A percentile compares a stretch with the other conserved stretches of the same genome.
Conservation (phyloP, 2,888 invertebrate species). For the Drosophila subsilvestris region DNA sequence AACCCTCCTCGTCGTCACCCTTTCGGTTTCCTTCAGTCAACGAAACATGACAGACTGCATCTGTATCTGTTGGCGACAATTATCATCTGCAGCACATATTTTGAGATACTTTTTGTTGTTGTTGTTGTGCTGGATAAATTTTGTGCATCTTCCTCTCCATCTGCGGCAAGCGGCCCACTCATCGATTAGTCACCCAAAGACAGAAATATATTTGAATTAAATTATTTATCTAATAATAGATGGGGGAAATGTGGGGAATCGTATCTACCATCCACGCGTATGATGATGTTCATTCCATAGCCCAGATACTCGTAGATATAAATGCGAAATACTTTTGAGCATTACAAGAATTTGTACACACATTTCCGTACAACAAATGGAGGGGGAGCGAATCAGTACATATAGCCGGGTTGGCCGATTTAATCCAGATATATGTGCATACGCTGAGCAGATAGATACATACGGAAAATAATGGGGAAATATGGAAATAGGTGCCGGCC, state of each 20-base stretch:
- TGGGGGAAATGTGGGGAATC: not conserved
- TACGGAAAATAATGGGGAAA: conserved; percentile 8
- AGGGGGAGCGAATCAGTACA: conserved; percentile 38
- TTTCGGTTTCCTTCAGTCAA: conserved; percentile 33
- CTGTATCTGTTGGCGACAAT: conserved; percentile 42
- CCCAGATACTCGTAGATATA: conserved; percentile 17
- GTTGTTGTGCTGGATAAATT: conserved; percentile 18
- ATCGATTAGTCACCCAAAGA: conserved; percentile 49
- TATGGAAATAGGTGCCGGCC: conserved; percentile 1
- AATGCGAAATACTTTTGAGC: conserved; percentile 39
- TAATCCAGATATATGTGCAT: conserved; percentile 32
- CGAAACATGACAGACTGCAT: conserved; percentile 40
- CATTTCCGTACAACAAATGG: conserved; percentile 8
- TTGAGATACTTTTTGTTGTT: conserved; percentile 6
- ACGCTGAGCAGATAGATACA: conserved; percentile 30
- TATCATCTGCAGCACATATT: conserved; percentile 33
- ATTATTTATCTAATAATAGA: conserved; percentile 40
- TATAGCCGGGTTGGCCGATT: conserved; percentile 37
- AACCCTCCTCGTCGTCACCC: conserved; percentile 7
- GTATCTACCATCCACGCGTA: conserved; percentile 1
- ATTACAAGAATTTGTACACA: conserved; percentile 44
- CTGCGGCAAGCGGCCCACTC: conserved; percentile 19
- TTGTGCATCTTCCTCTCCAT: not conserved
- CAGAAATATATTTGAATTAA: conserved; percentile 32
- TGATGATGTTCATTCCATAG: conserved; percentile 21